Evolutionary conservation across 2,113 vertebrate genomes (phyloP), one percentile per base, ranked within the genome.

Genomic region (Gopherus evgoodei): DNA sequence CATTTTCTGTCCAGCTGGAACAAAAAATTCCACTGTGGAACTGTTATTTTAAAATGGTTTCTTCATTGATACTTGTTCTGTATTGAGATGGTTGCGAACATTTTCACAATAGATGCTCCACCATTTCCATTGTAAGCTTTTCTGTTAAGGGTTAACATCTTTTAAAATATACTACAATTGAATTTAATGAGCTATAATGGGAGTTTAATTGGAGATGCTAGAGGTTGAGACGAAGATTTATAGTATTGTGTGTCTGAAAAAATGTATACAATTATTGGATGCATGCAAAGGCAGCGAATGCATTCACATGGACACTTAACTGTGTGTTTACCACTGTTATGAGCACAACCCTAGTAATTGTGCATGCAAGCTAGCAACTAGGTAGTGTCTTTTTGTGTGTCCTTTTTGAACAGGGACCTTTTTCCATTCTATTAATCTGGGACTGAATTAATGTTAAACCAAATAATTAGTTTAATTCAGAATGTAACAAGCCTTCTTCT

Each of bases 261-360:
- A 0, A 69, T 31, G 35, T n/a, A 10, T 38, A 35, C 0, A 50
- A 24, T 0, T 59, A 56, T 31, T 57, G 38, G 8, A 21, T 91
- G 56, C 16, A 76, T 80, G 27, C 13, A 85, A 17, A 52, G 44
- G 3, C 1, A 62, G 27, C 7, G 81, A 35, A 65, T 65, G 31
- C 14, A 65, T 65, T 31, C 59, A 65, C 27, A 65, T 35, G 31
- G 59, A 31, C 6, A 5, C 50, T 38, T 44, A 12, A 44, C 75
- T 1, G 56, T n/a, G 21, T 4, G 83, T 87, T 83, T 87, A 22
- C 13, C 13, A 53, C 2, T 93, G 10, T 56, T 44, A 13, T 0
- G 0, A 89, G 65, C 17, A 87, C 47, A 54, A 5, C 90, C 16
- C n/a, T 53, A 8, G 2, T 24, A 54, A 42, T 11, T 82, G 35